A percentile compares a stretch with the other conserved stretches of the same genome.
These are phyloP conservation scores for Microvelia longipes DNA, from an alignment of 1,140 invertebrate genomes.

Conservation along the genomic window DNA sequence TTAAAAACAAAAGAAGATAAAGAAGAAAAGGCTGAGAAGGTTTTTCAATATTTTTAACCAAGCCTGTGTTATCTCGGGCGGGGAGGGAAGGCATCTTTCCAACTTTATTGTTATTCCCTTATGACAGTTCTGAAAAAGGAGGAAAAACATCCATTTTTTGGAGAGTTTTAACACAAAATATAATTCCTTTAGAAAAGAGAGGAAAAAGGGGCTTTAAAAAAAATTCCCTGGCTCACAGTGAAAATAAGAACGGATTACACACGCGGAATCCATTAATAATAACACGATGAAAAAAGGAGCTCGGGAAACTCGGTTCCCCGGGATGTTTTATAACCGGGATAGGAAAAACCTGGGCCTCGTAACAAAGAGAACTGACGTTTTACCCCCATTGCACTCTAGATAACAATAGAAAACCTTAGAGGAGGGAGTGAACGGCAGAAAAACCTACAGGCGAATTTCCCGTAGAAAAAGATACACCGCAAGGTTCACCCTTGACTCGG, in stretches of 20 bases:
- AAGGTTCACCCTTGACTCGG: neutral
- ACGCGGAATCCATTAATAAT: neutral
- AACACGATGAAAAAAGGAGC: neutral
- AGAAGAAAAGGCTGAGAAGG: neutral
- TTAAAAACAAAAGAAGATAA: neutral
- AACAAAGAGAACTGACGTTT: neutral
- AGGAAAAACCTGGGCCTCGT: too few relatives aligned
- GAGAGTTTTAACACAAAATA: neutral
- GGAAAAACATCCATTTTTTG: neutral
- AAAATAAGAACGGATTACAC: neutral
- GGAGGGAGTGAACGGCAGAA: neutral
- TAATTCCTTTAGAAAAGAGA: neutral
- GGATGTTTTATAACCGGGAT: neutral
- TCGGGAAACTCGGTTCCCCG: neutral
- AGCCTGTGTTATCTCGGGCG: neutral
- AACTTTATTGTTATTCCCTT: neutral
- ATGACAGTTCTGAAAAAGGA: neutral
- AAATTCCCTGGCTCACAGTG: too few relatives aligned
- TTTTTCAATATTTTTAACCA: neutral
- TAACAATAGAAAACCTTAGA: neutral
- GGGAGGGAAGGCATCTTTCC: neutral
- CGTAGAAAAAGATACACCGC: neutral
- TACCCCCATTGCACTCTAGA: neutral
- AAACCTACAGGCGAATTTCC: too few relatives aligned
- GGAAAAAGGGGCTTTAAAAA: neutral